A percentile compares a stretch with the other conserved stretches of the same genome.
Conservation (phyloP, 2,797 vertebrate species). For the Platyrinchus mystaceus region DNA sequence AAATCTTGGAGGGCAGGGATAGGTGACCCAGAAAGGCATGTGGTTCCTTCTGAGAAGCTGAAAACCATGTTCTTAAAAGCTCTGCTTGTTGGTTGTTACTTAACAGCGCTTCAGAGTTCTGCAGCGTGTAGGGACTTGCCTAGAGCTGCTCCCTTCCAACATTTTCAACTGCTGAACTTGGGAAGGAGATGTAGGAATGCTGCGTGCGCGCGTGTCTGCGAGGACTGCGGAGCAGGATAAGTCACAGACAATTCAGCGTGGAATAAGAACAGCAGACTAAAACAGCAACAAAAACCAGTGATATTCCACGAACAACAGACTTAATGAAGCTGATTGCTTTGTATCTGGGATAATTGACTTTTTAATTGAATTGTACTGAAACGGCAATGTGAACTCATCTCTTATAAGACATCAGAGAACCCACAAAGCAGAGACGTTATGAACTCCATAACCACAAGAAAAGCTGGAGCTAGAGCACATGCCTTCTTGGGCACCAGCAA, state of each 20-base stretch:
- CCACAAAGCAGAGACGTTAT: conserved; percentile 61
- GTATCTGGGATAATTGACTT: conserved; percentile 69
- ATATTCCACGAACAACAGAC: background rate
- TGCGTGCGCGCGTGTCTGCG: background rate
- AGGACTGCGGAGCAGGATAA: background rate
- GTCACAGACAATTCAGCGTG: background rate
- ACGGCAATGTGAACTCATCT: conserved; percentile 60
- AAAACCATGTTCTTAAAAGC: conserved; percentile 56
- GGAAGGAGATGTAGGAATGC: background rate
- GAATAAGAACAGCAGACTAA: background rate
- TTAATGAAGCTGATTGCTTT: conserved; percentile 59
- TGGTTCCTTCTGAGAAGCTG: conserved; percentile 1
- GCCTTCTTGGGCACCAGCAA: conserved; percentile 48
- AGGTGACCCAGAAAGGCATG: background rate
- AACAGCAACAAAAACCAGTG: conserved; percentile 9
- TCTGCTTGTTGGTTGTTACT: conserved; percentile 23
- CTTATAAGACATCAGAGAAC: conserved; percentile 64
- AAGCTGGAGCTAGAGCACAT: conserved; percentile 56
- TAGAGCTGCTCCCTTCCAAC: conserved; percentile 51
- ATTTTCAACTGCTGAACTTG: conserved; percentile 48
- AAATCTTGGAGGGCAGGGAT: background rate
- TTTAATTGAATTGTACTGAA: conserved; percentile 68
- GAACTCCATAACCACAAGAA: conserved; percentile 68
- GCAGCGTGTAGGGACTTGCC: conserved; percentile 65
- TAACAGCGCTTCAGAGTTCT: conserved; percentile 1